Evolutionary conservation across 2,888 invertebrate genomes (phyloP).

Genomic region (Orthosia gothica): DNA sequence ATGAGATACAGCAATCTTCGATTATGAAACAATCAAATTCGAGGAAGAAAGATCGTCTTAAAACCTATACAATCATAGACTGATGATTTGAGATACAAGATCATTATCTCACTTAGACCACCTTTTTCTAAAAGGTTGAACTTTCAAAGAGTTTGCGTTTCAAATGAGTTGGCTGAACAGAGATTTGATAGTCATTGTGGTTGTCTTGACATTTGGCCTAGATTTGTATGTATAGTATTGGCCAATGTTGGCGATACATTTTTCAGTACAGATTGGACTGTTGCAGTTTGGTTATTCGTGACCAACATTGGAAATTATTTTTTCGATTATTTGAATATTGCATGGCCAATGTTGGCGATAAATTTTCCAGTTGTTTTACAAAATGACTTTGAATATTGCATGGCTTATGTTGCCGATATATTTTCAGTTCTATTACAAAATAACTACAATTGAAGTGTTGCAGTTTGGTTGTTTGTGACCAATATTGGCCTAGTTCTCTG

Average conservation of each 20-base stretch:
- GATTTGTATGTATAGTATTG: background rate
- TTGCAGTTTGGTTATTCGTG: background rate
- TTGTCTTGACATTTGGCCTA: conserved; percentile 42
- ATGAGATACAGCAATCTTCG: background rate
- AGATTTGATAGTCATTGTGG: conserved; percentile 31
- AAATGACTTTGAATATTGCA: background rate
- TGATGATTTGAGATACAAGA: conserved; percentile 1
- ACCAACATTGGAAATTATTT: background rate
- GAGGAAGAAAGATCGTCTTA: conserved; percentile 8
- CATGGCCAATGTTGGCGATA: background rate
- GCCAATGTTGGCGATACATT: conserved; percentile 4
- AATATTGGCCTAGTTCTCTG: conserved; percentile 1
- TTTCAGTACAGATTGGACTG: background rate
- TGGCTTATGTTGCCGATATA: background rate
- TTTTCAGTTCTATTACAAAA: background rate
- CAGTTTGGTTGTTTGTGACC: background rate
- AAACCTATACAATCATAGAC: conserved; percentile 1
- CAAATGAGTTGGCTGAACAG: conserved; percentile 15
- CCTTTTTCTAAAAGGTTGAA: conserved; percentile 8
- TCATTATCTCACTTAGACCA: conserved; percentile 19
- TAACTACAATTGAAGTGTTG: background rate
- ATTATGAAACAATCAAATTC: conserved; percentile 42
- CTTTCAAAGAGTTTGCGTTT: conserved; percentile 27
- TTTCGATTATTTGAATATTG: no score
- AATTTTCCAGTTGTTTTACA: background rate